Evolutionary conservation across 2,888 invertebrate species (phyloP), one percentile per base, ranked within the genome.

Genomic region (Megaustenia siamemsis): DNA sequence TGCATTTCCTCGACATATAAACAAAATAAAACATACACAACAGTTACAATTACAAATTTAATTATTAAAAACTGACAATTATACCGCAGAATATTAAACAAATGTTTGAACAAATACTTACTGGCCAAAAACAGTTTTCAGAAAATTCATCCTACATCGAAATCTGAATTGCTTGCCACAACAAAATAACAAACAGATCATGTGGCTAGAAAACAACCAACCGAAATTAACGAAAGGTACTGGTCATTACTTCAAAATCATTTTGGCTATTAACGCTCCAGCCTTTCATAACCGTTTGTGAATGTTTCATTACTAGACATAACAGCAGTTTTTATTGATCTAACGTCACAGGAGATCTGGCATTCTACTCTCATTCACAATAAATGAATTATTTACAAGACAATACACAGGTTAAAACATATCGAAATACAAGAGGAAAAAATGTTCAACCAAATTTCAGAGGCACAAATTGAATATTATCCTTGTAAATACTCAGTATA

Each of bases 331-430:
- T 8, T 32, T 49, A 73, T 49, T 73, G 73, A 73, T 73, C 49
- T 32, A 4, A 32, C 32, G 21, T 15, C 28, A 73, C 18, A 18
- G 32, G 73, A 28, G 32, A 45, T 2, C n/a, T 73, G 73, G 49
- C 49, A 49, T 73, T 69, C 40, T 69, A 10, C 21, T 38, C 21
- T 10, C 15, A 69, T 38, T 32, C 32, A 73, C 4, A 49, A 32
- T 49, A 32, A 49, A 49, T 73, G 73, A 10, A 73, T 73, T 49
- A 73, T 73, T 45, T 73, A 73, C 32, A 15, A 32, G 32, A 28
- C 21, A 21, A 5, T 0, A 21, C 12, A 32, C 32, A 24, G 40
- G 69, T 1, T 69, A 69, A 24, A 38, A 69, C 6, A 24, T 21
- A 32, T 18, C 28, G 21, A 1, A 8, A 73, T 66, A 28, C n/a